Conservation (phyloP, 1,140 invertebrate species). For the Hypothenemus hampei region DNA sequence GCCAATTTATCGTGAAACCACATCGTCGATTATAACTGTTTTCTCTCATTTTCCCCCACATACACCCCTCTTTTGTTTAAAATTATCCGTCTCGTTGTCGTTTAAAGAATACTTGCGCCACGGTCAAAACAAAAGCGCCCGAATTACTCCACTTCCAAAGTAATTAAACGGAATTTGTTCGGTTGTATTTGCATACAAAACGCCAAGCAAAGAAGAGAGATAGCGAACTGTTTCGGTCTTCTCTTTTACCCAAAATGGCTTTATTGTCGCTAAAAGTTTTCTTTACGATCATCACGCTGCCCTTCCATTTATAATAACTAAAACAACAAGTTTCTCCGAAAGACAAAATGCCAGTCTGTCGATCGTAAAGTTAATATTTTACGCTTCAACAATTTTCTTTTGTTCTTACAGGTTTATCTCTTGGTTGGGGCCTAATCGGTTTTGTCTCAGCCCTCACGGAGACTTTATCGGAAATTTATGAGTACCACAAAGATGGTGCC, state of each 20-base stretch:
- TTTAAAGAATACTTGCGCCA: conserved; percentile 1
- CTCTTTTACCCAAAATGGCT: conserved; percentile 6
- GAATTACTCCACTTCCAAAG: conserved; percentile 9
- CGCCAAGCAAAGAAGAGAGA: conserved; percentile 8
- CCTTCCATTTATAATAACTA: not conserved
- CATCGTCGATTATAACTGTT: too few relatives aligned
- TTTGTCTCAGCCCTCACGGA: conserved; percentile 60
- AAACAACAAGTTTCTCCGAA: conserved; percentile 5
- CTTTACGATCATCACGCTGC: not conserved
- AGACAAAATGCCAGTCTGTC: not conserved
- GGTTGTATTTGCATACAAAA: conserved; percentile 7
- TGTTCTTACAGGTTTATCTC: conserved; percentile 54
- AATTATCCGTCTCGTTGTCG: too few relatives aligned
- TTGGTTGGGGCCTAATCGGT: conserved; percentile 59
- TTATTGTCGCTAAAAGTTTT: conserved; percentile 12
- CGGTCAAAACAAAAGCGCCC: too few relatives aligned
- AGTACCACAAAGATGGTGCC: conserved; percentile 38
- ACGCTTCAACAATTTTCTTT: conserved; percentile 1
- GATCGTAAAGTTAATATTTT: not conserved
- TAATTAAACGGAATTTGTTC: conserved; percentile 12
- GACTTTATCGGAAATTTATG: conserved; percentile 51
- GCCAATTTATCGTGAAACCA: too few relatives aligned
- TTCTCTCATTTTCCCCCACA: too few relatives aligned
- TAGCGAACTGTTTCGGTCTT: too few relatives aligned
- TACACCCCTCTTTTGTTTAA: too few relatives aligned